phyloP scores from a whole-genome alignment of 2,888 invertebrate species.

The Schizotus pectinicornis region DNA sequence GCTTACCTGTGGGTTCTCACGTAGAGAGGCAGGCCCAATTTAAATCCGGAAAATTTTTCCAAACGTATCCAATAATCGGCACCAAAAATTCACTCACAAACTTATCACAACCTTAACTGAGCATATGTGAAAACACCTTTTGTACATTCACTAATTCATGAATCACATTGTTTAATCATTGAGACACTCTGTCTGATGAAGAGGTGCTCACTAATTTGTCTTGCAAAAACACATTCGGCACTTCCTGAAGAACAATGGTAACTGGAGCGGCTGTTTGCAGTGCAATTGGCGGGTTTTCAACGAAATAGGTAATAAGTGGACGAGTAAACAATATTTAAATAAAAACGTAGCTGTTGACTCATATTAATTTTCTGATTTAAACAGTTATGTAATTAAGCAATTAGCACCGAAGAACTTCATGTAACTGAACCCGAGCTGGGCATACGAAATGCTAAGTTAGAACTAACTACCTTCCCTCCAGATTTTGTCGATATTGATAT shows the following conservation, averaged over 20 bases:
- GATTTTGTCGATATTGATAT: conserved; percentile 30
- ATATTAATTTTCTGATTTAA: conserved; percentile 15
- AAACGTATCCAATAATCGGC: no score
- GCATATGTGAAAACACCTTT: no score
- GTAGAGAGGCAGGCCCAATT: neutral
- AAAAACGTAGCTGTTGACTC: conserved; percentile 12
- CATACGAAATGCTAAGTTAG: conserved; percentile 15
- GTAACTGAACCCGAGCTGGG: neutral
- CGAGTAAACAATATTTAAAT: conserved; percentile 12
- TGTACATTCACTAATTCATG: no score
- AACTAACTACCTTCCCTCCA: conserved; percentile 11
- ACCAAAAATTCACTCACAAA: no score
- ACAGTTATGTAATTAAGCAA: conserved; percentile 21
- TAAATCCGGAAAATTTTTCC: neutral
- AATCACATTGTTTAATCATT: no score
- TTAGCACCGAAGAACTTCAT: conserved; percentile 13
- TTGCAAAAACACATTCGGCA: no score
- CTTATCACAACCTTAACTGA: no score
- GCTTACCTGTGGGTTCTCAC: conserved; percentile 18
- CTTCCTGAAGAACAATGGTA: neutral
- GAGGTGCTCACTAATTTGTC: no score
- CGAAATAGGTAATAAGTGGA: conserved; percentile 3
- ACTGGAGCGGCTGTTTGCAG: conserved; percentile 6
- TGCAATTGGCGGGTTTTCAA: conserved; percentile 10
- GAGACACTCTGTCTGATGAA: no score